Base-by-base conservation (phyloP, 2,797 vertebrate genomes). In the Buceros bicornis region DNA sequence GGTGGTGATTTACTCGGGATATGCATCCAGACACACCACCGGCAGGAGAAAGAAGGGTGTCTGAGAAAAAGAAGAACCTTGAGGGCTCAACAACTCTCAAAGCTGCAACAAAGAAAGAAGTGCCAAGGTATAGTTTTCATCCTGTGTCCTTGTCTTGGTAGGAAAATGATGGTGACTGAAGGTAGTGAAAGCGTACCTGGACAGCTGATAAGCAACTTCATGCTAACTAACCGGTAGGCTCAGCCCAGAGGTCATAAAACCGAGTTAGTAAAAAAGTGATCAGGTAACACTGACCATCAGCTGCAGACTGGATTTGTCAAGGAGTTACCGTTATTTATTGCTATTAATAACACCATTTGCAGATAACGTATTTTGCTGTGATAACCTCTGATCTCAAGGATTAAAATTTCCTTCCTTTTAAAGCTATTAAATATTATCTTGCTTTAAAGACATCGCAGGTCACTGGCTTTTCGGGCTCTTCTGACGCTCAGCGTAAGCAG, bases 351-450 rank as follows among this genome's bases (percentile, higher is more conserved):
- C n/a, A 65, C 11, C 18, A 31, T 10, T 74, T 65, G 26, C 61
- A 91, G 71, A 81, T 77, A 86, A 74, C 25, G 40, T 5, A 61
- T 89, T 88, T 94, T 90, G 26, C 31, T 74, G 17, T 86, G 89
- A 62, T 84, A 94, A 42, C 58, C 26, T 71, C 51, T 87, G 60
- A 25, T 91, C 53, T 88, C 58, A 57, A 90, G 86, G 50, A 57
- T 53, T 69, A 35, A 85, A 57, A 16, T 70, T 93, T 66, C 29
- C 58, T 87, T 92, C 29, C 48, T 83, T 83, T 84, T 70, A 74
- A 85, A 93, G 16, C 11, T 72, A 65, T 72, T 81, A 76, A 82
- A 83, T 87, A 72, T 72, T 91, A 18, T 74, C 54, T 78, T 91
- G 25, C 21, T 78, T 82, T 61, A 78, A 89, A 88, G 76, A 29